Evolutionary conservation across 2,888 invertebrate species (phyloP).

Genomic region (Ormyrus labotus): DNA sequence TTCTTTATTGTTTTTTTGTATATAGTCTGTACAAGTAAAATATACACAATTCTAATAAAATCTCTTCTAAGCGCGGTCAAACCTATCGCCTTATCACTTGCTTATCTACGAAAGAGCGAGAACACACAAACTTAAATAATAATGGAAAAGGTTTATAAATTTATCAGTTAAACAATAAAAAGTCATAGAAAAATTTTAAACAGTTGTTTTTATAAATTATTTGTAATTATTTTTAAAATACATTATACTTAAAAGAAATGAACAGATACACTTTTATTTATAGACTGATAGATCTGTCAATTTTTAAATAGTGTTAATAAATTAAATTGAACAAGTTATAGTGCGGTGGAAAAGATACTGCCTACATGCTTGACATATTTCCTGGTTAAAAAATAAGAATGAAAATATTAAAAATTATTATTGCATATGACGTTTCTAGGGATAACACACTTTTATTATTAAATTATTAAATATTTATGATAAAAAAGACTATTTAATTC

Average conservation of each 20-base stretch:
- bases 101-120: conserved; percentile 22
- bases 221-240: conserved; percentile 23
- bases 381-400: conserved; percentile 49
- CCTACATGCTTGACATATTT: conserved; percentile 19
- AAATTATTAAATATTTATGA: neutral
- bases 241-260: conserved; percentile 11
- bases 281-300: neutral
- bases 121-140: conserved; percentile 23
- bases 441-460: neutral
- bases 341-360: conserved; percentile 36
- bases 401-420: conserved; percentile 4
- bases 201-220: conserved; percentile 33
- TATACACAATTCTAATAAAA: conserved; percentile 62
- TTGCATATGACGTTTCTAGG: neutral
- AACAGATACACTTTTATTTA: conserved; percentile 12
- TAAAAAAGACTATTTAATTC: conserved; percentile 1
- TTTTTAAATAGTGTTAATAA: conserved; percentile 7
- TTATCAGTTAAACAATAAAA: conserved; percentile 40
- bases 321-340: conserved; percentile 23
- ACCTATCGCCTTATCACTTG: conserved; percentile 28
- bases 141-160: conserved; percentile 31
- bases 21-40: conserved; percentile 60
- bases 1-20: conserved; percentile 54
- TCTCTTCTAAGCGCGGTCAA: conserved; percentile 55
- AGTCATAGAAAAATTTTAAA: conserved; percentile 39